These are phyloP conservation scores for Trididemnum clinides DNA, from an alignment of 23 tunicate genomes.

Conservation along the genomic window DNA sequence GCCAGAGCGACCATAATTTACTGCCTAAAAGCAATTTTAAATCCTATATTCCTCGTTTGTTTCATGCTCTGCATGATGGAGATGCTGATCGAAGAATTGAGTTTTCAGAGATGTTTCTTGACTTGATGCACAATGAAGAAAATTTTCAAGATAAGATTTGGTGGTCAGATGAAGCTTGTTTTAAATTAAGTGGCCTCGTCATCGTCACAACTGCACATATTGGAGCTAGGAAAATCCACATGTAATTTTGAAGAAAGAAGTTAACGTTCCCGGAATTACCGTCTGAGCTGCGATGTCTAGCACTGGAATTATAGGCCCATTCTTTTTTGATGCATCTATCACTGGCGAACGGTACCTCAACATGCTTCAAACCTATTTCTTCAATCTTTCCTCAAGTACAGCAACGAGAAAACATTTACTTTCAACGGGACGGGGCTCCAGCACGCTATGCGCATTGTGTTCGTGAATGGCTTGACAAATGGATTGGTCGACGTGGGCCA, in stretches of 20 bases:
- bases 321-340: conserved; percentile 28
- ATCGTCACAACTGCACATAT: conserved; percentile 30
- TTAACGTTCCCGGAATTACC: conserved; percentile 19
- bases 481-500: conserved; percentile 39
- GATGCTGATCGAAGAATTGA: conserved; percentile 40
- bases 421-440: conserved; percentile 20
- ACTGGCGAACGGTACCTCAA: conserved; percentile 33
- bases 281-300: conserved; percentile 31
- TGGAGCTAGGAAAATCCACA: conserved; percentile 31
- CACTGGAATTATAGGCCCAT: conserved; percentile 30
- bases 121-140: conserved; percentile 32
- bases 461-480: conserved; percentile 30
- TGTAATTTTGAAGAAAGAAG: conserved; percentile 27
- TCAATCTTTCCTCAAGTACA: conserved; percentile 26
- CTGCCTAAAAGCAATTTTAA: conserved; percentile 24
- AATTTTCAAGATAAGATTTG: conserved; percentile 35
- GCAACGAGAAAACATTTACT: conserved; percentile 29
- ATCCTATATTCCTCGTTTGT: conserved; percentile 33
- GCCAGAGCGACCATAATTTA: conserved; percentile 16
- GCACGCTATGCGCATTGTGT: conserved; percentile 32
- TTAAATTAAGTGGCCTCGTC: neutral
- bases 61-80: conserved; percentile 33
- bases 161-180: conserved; percentile 31
- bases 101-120: conserved; percentile 39
- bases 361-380: conserved; percentile 32